Base-by-base conservation (phyloP, 2,888 invertebrate genomes). In the Drosophila picticornis region DNA sequence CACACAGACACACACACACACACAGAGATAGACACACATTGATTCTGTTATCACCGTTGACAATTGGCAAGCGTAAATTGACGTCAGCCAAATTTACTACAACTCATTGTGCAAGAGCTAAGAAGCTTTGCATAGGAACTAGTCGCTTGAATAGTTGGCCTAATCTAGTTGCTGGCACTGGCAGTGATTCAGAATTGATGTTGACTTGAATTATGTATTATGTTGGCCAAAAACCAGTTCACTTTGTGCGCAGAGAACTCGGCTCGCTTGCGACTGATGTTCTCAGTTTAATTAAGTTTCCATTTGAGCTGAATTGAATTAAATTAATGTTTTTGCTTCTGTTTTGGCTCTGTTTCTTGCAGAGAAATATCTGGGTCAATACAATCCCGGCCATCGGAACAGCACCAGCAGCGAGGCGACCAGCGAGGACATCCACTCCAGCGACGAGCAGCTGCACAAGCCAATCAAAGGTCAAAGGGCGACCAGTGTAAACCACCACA, bases 371-470 rank as follows among this genome's bases (percentile, higher is more conserved):
- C 72, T 83, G 64, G 83, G 84, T 56, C 83, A 88, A 74, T 90
- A 91, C 79, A 90, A 90, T 83, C 82, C 89, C 25, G 79, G 85
- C 1, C 92, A 92, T 77, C 91, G 91, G 51, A 92, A 91, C 53
- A 92, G 91, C 77, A 88, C 91, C 67, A 86, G 91, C 59, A 92
- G 90, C 73, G 91, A 91, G 75, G 70, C 90, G 32, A 85, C 90
- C 46, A 84, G 84, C 55, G 91, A 91, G 77, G 92, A 91, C 46
- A 83, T 91, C 7, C 87, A 90, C 60, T 92, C 90, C 31, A 90
- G 90, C 51, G 88, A 90, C 50, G 92, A 93, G 72, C 91, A 90
- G 10, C 69, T 89, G 36, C 80, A 81, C 43, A 83, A 81, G 53
- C 9, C 53, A 16, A 72, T 27, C 56, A 56, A 72, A 3, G n/a